Conservation (phyloP, 2,113 vertebrate species). For the Notarius quadriscutis region DNA sequence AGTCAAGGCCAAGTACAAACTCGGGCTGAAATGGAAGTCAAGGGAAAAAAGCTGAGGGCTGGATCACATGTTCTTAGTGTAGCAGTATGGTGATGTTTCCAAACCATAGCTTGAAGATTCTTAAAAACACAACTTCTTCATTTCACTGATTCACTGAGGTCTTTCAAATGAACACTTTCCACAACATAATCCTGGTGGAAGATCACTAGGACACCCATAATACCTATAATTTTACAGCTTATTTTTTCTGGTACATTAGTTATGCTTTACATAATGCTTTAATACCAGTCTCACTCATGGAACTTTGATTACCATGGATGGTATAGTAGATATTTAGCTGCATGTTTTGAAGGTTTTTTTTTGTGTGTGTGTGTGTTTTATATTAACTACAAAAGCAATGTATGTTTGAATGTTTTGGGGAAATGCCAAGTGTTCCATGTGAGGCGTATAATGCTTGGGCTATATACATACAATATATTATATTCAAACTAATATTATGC, state of each 20-base stretch:
- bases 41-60: conserved; percentile 6
- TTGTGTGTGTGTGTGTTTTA: not conserved
- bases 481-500: not conserved
- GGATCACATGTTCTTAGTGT: conserved; percentile 25
- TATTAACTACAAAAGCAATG: not conserved
- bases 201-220: not conserved
- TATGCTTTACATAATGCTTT: not conserved
- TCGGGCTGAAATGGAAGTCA: conserved; percentile 25
- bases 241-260: conserved; percentile 16
- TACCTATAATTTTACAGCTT: conserved; percentile 6
- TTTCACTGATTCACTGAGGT: conserved; percentile 22
- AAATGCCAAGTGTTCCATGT: conserved; percentile 17
- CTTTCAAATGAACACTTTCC: conserved; percentile 9
- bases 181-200: conserved; percentile 5
- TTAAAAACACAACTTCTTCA: conserved; percentile 31
- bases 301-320: not conserved
- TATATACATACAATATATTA: not conserved
- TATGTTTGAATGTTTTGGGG: conserved; percentile 18
- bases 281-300: not conserved
- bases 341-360: not conserved
- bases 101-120: conserved; percentile 14
- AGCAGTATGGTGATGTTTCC: conserved; percentile 15
- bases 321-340: not conserved
- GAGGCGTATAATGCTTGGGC: not conserved
- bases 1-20: conserved; percentile 40